Percentiles rank a stretch among this genome's conserved stretches.
phyloP scores from a whole-genome alignment of 2,113 vertebrate genomes.

The Tauraco erythrolophus region DNA sequence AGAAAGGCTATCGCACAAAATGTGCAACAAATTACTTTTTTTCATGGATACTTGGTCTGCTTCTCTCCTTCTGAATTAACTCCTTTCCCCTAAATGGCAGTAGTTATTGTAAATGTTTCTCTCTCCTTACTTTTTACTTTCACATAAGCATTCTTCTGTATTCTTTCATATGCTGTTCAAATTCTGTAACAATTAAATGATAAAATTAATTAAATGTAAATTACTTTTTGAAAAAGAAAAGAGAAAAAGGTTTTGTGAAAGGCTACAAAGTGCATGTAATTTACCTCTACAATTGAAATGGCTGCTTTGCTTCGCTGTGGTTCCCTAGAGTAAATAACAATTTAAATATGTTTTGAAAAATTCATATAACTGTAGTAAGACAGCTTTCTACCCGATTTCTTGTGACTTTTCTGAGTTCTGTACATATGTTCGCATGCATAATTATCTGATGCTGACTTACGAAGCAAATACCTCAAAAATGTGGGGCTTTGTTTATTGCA shows the following conservation, averaged over 20 bases:
- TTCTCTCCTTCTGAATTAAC: slow-evolving; percentile 19
- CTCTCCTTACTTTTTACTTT: neutral
- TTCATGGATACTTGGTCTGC: neutral
- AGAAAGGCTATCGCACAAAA: neutral
- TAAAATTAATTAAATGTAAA: slow-evolving; percentile 69
- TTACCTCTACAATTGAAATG: slow-evolving; percentile 10
- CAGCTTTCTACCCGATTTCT: neutral
- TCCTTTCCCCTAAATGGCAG: neutral
- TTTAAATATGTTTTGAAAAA: slow-evolving; percentile 41
- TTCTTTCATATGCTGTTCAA: slow-evolving; percentile 16
- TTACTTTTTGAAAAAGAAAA: slow-evolving; percentile 38
- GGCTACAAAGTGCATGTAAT: neutral
- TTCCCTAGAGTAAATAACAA: slow-evolving; percentile 46
- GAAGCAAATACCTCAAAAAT: neutral
- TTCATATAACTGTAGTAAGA: neutral
- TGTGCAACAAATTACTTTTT: neutral
- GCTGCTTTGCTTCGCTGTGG: neutral
- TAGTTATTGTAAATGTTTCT: neutral
- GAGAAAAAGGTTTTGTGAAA: slow-evolving; percentile 1
- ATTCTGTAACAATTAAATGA: slow-evolving; percentile 54
- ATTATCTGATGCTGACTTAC: neutral
- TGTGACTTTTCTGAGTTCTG: neutral
- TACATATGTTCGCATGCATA: neutral
- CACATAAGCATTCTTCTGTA: neutral
- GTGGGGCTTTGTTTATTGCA: neutral